Evolutionary conservation across 2,888 invertebrate genomes (phyloP).

Genomic region (Drosophila neutralis): DNA sequence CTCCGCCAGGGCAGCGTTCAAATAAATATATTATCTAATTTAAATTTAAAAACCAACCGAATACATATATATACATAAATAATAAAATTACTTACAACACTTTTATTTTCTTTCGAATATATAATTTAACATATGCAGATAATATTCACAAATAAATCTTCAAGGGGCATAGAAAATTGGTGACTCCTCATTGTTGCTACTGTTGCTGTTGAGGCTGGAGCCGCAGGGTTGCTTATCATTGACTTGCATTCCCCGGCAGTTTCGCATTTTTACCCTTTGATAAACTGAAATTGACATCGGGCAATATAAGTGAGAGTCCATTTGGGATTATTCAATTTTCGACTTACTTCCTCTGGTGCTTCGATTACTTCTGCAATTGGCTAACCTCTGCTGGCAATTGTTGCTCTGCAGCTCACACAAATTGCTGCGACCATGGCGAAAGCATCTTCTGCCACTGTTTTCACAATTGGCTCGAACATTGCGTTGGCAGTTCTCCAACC

Average conservation of each 20-base stretch:
- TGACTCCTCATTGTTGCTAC: not conserved
- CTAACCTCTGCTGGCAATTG: not conserved
- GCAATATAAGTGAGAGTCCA: not conserved
- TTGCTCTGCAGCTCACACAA: not conserved
- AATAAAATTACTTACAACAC: not conserved
- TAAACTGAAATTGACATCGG: conserved; percentile 16
- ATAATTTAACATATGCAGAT: not conserved
- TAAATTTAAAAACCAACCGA: not conserved
- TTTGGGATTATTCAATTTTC: not conserved
- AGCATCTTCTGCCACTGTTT: not conserved
- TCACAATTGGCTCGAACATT: not conserved
- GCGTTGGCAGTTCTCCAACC: not conserved
- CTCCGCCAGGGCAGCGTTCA: conserved; percentile 3
- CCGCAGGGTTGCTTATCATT: conserved; percentile 30
- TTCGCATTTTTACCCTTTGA: conserved; percentile 10
- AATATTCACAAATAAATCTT: not conserved
- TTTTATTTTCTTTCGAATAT: not conserved
- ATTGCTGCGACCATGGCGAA: not conserved
- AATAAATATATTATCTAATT: not conserved
- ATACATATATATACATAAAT: too few relatives aligned
- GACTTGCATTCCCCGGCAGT: conserved; percentile 22
- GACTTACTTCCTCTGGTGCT: not conserved
- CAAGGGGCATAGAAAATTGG: not conserved
- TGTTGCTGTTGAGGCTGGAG: not conserved
- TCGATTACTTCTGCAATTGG: not conserved